Evolutionary conservation across 2,113 vertebrate genomes (phyloP), one percentile per base, ranked within the genome.

Genomic region (Chinchilla lanigera): DNA sequence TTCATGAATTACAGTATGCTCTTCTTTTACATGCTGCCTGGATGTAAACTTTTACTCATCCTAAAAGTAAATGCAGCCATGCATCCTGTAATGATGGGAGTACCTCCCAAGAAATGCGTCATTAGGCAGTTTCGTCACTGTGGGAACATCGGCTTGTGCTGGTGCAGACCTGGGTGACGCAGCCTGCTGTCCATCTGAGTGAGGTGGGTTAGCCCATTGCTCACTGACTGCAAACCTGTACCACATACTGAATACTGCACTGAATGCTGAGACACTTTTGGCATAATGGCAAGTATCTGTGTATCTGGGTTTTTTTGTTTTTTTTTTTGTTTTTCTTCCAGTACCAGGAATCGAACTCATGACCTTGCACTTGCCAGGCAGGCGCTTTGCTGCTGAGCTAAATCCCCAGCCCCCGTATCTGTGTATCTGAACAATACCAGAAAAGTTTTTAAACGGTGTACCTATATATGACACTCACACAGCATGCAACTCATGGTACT

Each of bases 161-260:
- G 28, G 73, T 4, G 30, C 50, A 54, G 47, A 22, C 13, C 80
- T 22, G 24, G 56, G 4, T 10, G 41, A 6, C 13, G 1, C 26
- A 3, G 52, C 63, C 93, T 12, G 65, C 26, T 22, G 35, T 26
- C 17, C 56, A 38, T 16, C 69, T 47, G 12, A 16, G 22, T 16
- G 38, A 17, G 12, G 7, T 24, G 5, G 41, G 1, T 3, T 0
- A 35, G 54, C 17, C 50, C 47, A 20, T 35, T 2, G 35, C n/a
- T 47, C 56, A 28, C 41, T 0, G 5, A 9, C 60, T 30, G 6
- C 35, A 20, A 10, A 7, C 50, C 56, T n/a, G 10, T 2, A 17
- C 17, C 35, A 26, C 41, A 24, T 1, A n/a, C 16, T 41, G 41
- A 47, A 77, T 60, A 38, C 63, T 38, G 30, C 14, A 3, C 14